These are phyloP conservation scores for Ianthella basta DNA, from an alignment of 37 sponge, comb jelly and placozoan genomes.

Conservation along the genomic window DNA sequence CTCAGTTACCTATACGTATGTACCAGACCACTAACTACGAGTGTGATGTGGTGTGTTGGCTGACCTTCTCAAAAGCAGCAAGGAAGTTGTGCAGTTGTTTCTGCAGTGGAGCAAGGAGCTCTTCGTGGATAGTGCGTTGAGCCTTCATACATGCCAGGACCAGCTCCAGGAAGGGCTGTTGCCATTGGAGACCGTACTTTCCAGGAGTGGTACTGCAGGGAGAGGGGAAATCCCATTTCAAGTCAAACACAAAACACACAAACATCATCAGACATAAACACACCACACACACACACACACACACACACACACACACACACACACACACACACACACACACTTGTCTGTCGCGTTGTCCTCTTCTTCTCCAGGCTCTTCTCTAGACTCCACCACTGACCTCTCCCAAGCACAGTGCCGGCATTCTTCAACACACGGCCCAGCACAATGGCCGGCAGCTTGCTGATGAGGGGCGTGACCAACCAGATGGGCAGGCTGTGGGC, in stretches of 20 bases:
- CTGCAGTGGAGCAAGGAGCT: slow-evolving; percentile 74
- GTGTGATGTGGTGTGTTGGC: no score
- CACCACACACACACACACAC: background rate
- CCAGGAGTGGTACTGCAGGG: slow-evolving; percentile 3
- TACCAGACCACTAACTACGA: no score
- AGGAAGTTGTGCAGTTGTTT: slow-evolving; percentile 77
- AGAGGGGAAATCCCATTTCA: no score
- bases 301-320: slow-evolving; percentile 4
- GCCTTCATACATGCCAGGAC: slow-evolving; percentile 86
- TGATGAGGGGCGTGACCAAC: slow-evolving; percentile 91
- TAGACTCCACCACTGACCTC: slow-evolving; percentile 96
- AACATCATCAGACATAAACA: background rate
- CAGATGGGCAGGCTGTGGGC: slow-evolving; percentile 81
- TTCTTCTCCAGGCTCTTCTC: slow-evolving; percentile 79
- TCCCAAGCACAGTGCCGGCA: slow-evolving; percentile 87
- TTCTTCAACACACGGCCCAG: slow-evolving; percentile 84
- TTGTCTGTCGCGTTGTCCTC: slow-evolving; percentile 77
- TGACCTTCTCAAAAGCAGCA: slow-evolving; percentile 77
- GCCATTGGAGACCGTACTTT: slow-evolving; percentile 80
- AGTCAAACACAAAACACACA: no score
- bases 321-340: slow-evolving; percentile 33
- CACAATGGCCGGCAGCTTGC: slow-evolving; percentile 67
- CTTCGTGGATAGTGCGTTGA: slow-evolving; percentile 61
- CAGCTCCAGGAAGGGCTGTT: slow-evolving; percentile 90
- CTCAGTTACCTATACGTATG: no score